A percentile compares a stretch with the other conserved stretches of the same genome.
These are phyloP conservation scores for Noctua pronuba DNA, from an alignment of 2,888 invertebrate species.

Conservation along the genomic window DNA sequence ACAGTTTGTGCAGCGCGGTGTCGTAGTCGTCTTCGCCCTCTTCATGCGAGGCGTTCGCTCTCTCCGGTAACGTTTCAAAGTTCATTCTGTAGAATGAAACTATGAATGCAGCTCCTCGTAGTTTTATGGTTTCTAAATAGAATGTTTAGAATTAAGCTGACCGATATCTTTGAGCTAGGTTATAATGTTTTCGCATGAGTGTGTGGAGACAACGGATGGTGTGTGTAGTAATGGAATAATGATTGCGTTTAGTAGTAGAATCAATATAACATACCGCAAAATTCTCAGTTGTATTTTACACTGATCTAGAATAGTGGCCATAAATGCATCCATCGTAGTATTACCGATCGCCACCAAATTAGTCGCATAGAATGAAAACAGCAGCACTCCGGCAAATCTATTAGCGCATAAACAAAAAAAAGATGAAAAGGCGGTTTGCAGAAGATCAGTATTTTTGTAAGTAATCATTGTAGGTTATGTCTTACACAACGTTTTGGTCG, in stretches of 20 bases:
- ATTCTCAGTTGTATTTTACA: slow-evolving; percentile 79
- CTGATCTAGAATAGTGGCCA: slow-evolving; percentile 78
- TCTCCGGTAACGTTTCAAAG: slow-evolving; percentile 70
- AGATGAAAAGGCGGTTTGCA: neutral
- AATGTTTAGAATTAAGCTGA: neutral
- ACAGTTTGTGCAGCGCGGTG: slow-evolving; percentile 60
- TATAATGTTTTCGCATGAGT: neutral
- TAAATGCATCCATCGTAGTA: slow-evolving; percentile 83
- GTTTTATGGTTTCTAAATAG: neutral
- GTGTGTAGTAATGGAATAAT: neutral
- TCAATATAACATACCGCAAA: slow-evolving; percentile 68
- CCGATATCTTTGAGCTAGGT: neutral
- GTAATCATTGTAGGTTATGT: neutral
- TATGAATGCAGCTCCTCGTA: neutral
- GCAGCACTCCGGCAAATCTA: slow-evolving; percentile 74
- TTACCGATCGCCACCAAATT: slow-evolving; percentile 80
- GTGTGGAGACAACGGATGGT: neutral
- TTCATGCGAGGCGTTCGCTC: slow-evolving; percentile 56
- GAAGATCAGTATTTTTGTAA: neutral
- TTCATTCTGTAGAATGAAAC: slow-evolving; percentile 68
- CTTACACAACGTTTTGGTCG: slow-evolving; percentile 53
- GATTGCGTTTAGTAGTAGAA: neutral
- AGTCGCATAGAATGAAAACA: slow-evolving; percentile 79
- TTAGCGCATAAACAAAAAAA: slow-evolving; percentile 5
- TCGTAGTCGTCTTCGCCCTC: slow-evolving; percentile 58